Evolutionary conservation across 2,888 invertebrate genomes (phyloP).

Genomic region (Reticulitermes lucifugus): DNA sequence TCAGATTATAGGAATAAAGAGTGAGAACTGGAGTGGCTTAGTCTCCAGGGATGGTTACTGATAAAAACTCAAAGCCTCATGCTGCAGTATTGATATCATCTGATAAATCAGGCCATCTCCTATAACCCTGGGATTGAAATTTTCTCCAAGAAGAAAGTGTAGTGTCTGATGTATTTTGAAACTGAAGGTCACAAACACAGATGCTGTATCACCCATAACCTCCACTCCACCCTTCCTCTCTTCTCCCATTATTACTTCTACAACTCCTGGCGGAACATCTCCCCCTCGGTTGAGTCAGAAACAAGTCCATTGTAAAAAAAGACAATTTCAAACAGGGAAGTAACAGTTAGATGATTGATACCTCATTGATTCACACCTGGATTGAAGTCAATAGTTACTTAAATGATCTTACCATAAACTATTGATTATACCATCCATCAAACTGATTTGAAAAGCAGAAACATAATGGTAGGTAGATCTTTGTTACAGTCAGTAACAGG

Average conservation of each 20-base stretch:
- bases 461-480: not conserved
- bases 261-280: conserved; percentile 47
- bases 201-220: conserved; percentile 6
- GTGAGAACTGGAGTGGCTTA: not conserved
- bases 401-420: conserved; percentile 25
- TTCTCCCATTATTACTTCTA: conserved; percentile 25
- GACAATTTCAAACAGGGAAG: conserved; percentile 5
- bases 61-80: no score
- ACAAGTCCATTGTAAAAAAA: conserved; percentile 19
- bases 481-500: not conserved
- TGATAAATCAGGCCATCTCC: not conserved
- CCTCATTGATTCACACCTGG: conserved; percentile 24
- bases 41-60: no score
- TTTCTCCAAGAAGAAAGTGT: not conserved
- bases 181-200: not conserved
- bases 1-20: not conserved
- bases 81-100: not conserved
- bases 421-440: conserved; percentile 34
- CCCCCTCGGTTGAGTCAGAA: conserved; percentile 46
- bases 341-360: conserved; percentile 15
- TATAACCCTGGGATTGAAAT: not conserved
- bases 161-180: no score
- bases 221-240: not conserved
- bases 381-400: conserved; percentile 14
- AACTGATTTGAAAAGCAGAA: not conserved